These are phyloP conservation scores for Ptychobarbus kaznakovi DNA, from an alignment of 2,797 vertebrate genomes.

Conservation along the genomic window DNA sequence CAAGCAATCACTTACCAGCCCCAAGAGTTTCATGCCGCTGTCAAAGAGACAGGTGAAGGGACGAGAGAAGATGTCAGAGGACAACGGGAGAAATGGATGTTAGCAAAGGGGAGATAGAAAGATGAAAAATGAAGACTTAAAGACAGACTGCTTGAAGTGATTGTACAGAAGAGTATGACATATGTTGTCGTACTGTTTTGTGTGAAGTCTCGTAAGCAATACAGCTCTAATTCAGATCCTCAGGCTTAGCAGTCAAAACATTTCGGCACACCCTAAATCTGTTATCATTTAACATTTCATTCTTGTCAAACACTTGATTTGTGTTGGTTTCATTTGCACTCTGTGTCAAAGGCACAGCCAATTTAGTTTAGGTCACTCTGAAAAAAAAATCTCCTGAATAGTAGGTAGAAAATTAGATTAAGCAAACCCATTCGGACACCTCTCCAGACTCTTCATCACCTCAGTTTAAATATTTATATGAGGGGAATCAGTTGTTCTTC, in stretches of 20 bases:
- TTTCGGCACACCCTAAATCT: slow-evolving; percentile 14
- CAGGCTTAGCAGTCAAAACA: slow-evolving; percentile 32
- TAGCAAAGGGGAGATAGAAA: slow-evolving; percentile 24
- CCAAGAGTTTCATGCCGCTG: slow-evolving; percentile 33
- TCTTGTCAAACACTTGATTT: slow-evolving; percentile 38
- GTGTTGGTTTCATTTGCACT: slow-evolving; percentile 13
- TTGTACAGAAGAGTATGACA: slow-evolving; percentile 6
- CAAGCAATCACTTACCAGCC: slow-evolving; percentile 56
- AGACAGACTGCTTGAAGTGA: neutral
- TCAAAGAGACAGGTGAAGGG: slow-evolving; percentile 31
- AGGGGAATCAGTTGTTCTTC: slow-evolving; percentile 51
- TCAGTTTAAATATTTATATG: slow-evolving; percentile 60
- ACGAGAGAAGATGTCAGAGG: slow-evolving; percentile 36
- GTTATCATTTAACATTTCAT: slow-evolving; percentile 30
- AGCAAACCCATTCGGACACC: slow-evolving; percentile 26
- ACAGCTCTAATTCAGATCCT: neutral
- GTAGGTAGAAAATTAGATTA: neutral
- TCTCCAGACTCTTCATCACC: slow-evolving; percentile 36
- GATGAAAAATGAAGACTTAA: neutral
- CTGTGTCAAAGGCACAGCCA: slow-evolving; percentile 5
- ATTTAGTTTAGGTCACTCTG: slow-evolving; percentile 11
- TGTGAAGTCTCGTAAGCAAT: neutral
- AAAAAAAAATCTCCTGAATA: neutral
- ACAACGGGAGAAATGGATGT: slow-evolving; percentile 39
- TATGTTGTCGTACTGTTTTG: neutral